phyloP scores from a whole-genome alignment of 2,113 vertebrate species.

The Chrysochloris asiatica region DNA sequence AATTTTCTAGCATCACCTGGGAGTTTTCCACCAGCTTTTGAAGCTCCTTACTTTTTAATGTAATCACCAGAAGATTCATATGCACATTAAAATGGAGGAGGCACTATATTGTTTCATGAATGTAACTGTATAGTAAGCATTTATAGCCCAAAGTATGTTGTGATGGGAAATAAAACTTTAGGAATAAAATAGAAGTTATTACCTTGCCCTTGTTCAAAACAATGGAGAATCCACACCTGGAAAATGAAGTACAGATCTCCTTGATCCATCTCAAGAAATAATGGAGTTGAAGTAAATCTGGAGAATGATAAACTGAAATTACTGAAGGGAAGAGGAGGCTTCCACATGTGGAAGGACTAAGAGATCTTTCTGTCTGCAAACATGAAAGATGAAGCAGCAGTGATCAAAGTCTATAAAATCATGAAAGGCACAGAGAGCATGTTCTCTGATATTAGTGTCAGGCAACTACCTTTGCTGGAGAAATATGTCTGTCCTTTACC shows the following conservation, averaged over 20 bases:
- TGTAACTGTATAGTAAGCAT: neutral
- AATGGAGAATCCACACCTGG: neutral
- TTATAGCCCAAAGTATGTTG: neutral
- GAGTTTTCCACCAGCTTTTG: neutral
- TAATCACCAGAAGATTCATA: neutral
- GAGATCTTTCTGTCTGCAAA: neutral
- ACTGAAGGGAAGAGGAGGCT: neutral
- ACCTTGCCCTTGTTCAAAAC: neutral
- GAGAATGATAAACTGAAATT: neutral
- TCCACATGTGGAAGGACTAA: neutral
- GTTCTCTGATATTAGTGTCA: neutral
- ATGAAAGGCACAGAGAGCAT: neutral
- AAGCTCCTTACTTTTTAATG: neutral
- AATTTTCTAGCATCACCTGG: neutral
- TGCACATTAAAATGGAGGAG: neutral
- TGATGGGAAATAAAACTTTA: neutral
- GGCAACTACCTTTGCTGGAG: neutral
- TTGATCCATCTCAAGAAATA: slow-evolving; percentile 5
- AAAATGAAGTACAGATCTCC: neutral
- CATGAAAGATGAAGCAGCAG: neutral
- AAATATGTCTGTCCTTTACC: neutral
- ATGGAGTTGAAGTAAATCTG: neutral
- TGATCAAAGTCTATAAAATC: slow-evolving; percentile 36
- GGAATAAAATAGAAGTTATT: neutral
- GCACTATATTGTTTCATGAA: neutral